Base-by-base conservation (phyloP, 2,113 vertebrate genomes). In the Himantopus leucocephalus region DNA sequence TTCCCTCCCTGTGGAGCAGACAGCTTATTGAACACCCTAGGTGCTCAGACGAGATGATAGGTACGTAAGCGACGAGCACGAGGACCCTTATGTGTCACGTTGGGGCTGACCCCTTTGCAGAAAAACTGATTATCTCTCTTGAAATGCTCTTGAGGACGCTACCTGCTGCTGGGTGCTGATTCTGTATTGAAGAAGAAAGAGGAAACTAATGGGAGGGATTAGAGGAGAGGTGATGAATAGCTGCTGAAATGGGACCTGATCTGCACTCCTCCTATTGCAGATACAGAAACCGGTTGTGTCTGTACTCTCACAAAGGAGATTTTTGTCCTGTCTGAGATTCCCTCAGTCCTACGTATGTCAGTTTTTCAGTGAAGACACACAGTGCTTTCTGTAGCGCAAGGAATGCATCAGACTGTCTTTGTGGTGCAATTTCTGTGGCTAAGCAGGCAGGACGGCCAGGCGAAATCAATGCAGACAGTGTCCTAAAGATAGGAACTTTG, bases 271-370 rank as follows among this genome's bases (percentile, higher is more conserved):
- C 26, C 43, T 82, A 1, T 41, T 74, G 37, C 79, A 79, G 63
- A 41, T 14, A 76, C 48, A 83, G 73, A 77, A 90, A 66, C 53
- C 1, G 20, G 11, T 66, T 71, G 84, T 67, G 27, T 82, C 58
- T 77, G 50, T 58, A 8, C 21, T 58, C 63, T 83, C 41, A 94
- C 85, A 88, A 77, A 93, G 45, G 45, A n/a, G n/a, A 24, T 23
- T 47, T 96, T 60, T 85, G 67, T 96, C 41, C 71, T 73, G 6
- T 39, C 82, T 90, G 74, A 83, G 35, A 39, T 55, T 52, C 32
- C 30, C 27, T 39, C 41, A 15, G 45, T 8, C 13, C 22, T 43
- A 12, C 3, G 0, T 22, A 13, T 0, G 4, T 23, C 37, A 21
- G 29, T 34, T 55, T 37, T 55, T 21, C 15, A 37, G 62, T 10